Base-by-base conservation (phyloP, 2,113 vertebrate species). In the Prolemur simus region DNA sequence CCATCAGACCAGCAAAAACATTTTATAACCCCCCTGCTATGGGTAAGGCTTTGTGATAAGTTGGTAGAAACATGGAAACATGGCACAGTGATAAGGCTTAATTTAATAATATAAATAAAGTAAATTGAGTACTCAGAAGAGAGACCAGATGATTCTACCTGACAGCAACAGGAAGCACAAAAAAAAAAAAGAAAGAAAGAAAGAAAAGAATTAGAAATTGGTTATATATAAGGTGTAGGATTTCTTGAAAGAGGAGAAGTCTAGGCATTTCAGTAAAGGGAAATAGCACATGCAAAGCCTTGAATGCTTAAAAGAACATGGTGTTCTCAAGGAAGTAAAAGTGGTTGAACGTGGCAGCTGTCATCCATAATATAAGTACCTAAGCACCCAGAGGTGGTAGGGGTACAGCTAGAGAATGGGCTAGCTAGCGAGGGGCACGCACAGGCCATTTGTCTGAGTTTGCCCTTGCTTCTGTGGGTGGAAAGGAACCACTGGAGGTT, bases 21-120 rank as follows among this genome's bases (percentile, higher is more conserved):
- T 93, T 94, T 92, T 82, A 92, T 92, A 95, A 82, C 91, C 68
- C 60, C 29, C 85, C 73, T 82, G 12, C 77, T 71, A 29, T 85
- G 73, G 96, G 37, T 82, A 96, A 96, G 86, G 66, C 87, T 91
- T 82, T 78, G 63, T 91, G 88, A 93, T 91, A 21, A 18, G 54
- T 63, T 63, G 52, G 42, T 63, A 39, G 73, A 94, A 86, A 60
- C 52, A 37, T 45, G 39, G 92, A 88, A 94, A 93, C 15, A 12
- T n/a, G 66, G 49, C 81, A 60, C 4, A 27, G 13, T 78, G 93
- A 92, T 97, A 92, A 96, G 85, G 34, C 37, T 94, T 78, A 56
- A 92, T 68, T 95, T 94, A 83, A 89, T 88, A 87, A 82, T 69
- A 64, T 68, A 78, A 95, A 88, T 88, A 96, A 96, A 94, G 49